Conservation (phyloP, 2,888 invertebrate species). For the Miltochrista miniata region DNA sequence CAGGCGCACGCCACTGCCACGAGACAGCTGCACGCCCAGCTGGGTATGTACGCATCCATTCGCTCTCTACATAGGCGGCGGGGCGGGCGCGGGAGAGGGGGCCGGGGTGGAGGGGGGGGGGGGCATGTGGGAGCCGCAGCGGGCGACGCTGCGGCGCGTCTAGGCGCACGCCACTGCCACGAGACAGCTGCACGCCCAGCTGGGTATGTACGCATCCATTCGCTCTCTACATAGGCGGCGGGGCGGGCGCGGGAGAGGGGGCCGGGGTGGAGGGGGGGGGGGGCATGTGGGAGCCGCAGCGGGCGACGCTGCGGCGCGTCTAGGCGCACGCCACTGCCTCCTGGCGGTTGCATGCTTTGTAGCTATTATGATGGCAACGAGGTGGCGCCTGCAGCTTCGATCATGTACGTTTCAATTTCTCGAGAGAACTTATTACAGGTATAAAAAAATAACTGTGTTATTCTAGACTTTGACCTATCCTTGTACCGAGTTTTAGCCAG, state of each 20-base stretch:
- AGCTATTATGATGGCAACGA: too few species aligned
- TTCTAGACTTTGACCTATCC: too few species aligned
- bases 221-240: neutral
- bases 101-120: conserved; percentile 31
- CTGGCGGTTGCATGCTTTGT: conserved; percentile 11
- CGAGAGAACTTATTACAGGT: too few species aligned
- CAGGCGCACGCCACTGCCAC: conserved; percentile 43
- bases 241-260: neutral
- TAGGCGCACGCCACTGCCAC: conserved; percentile 43
- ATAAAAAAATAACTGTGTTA: too few species aligned
- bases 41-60: conserved; percentile 33
- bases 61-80: neutral
- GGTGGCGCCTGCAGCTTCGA: too few species aligned
- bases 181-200: conserved; percentile 21
- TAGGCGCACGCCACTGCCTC: conserved; percentile 43
- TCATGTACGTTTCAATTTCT: too few species aligned
- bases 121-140: conserved; percentile 45
- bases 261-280: conserved; percentile 31
- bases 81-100: neutral
- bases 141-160: conserved; percentile 50
- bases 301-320: conserved; percentile 50
- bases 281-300: conserved; percentile 45
- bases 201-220: conserved; percentile 33
- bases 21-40: conserved; percentile 21
- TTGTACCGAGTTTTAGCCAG: too few species aligned